Base-by-base conservation (phyloP, 2,888 invertebrate genomes). In the Pristionchus mayeri region DNA sequence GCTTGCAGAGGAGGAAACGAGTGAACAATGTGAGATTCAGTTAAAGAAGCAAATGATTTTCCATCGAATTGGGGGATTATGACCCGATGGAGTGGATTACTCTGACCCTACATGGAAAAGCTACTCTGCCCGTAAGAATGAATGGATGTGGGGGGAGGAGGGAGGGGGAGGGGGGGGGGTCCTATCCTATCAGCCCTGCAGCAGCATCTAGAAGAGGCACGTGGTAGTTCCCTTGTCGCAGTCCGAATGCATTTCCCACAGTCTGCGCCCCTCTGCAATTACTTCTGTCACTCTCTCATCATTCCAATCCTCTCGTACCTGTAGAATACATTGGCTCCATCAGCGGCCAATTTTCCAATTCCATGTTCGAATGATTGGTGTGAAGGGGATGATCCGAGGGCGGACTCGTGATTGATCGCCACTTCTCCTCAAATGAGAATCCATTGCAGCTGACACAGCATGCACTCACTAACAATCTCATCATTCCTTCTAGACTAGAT, bases 271-370 rank as follows among this genome's bases (percentile, higher is more conserved):
- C 80, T 30, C 80, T 80, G 80, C 2, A 80, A 80, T 18, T 3
- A 24, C 24, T 1, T n/a, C n/a, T n/a, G 24, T n/a, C 6, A n/a
- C 24, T 54, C 1, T n/a, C 1, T 48, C 18, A 40, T 9, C 2
- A 40, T n/a, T 40, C 21, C 2, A 21, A 24, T 34, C 40, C n/a
- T n/a, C n/a, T n/a, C n/a, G 3, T 2, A 80, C 80, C 80, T 18
- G 27, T 80, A 80, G 80, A 80, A 80, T 34, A 80, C 80, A 80
- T 80, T 80, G 9, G 80, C 80, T 54, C 80, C 80, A 80, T 80
- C 57, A 80, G 80, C 80, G 27, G 80, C 57, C 57, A 80, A 48
- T 37, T 34, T 80, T 37, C 57, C 80, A 37, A 80, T 80, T 80
- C 80, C 80, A 78, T 52, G 37, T 57, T 80, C 57, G 40, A 80